A percentile compares a stretch with the other conserved stretches of the same genome.
phyloP scores from a whole-genome alignment of 2,888 invertebrate genomes.

The Spodoptera picta region DNA sequence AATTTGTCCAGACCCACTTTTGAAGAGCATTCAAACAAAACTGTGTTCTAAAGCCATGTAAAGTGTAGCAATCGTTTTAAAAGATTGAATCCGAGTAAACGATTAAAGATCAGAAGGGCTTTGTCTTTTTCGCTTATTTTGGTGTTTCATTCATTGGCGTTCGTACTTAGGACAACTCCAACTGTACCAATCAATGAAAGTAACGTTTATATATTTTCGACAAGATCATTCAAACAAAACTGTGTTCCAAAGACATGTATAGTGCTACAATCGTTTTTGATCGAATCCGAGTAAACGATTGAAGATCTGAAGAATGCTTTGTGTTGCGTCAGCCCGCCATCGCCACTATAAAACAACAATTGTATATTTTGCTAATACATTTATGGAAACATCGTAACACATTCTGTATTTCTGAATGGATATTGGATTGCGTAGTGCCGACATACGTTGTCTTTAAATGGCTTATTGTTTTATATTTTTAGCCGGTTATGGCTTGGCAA shows the following conservation, averaged over 20 bases:
- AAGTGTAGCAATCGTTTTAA: slow-evolving; percentile 71
- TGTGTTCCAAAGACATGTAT: slow-evolving; percentile 14
- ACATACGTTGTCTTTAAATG: slow-evolving; percentile 22
- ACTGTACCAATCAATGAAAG: too few species aligned
- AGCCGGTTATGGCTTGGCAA: neutral
- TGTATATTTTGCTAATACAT: slow-evolving; percentile 40
- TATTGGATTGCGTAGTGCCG: slow-evolving; percentile 33
- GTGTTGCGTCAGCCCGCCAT: slow-evolving; percentile 54
- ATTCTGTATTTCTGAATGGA: slow-evolving; percentile 37
- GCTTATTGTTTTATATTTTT: slow-evolving; percentile 31
- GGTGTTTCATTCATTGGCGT: too few species aligned
- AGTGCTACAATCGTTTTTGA: slow-evolving; percentile 68
- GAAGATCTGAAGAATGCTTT: slow-evolving; percentile 52
- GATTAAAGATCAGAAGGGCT: slow-evolving; percentile 59
- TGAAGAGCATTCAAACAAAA: too few species aligned
- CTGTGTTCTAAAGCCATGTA: too few species aligned
- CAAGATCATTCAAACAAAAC: too few species aligned
- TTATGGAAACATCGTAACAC: slow-evolving; percentile 35
- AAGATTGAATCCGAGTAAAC: slow-evolving; percentile 53
- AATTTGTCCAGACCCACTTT: too few species aligned
- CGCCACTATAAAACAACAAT: slow-evolving; percentile 48
- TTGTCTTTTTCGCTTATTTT: too few species aligned
- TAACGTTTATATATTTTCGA: too few species aligned
- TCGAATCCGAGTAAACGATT: slow-evolving; percentile 58
- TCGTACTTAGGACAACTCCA: too few species aligned